Percentiles rank a stretch among this genome's conserved stretches.
These are phyloP conservation scores for Cyprinodon variegatus DNA, from an alignment of 2,113 vertebrate species.

Conservation along the genomic window DNA sequence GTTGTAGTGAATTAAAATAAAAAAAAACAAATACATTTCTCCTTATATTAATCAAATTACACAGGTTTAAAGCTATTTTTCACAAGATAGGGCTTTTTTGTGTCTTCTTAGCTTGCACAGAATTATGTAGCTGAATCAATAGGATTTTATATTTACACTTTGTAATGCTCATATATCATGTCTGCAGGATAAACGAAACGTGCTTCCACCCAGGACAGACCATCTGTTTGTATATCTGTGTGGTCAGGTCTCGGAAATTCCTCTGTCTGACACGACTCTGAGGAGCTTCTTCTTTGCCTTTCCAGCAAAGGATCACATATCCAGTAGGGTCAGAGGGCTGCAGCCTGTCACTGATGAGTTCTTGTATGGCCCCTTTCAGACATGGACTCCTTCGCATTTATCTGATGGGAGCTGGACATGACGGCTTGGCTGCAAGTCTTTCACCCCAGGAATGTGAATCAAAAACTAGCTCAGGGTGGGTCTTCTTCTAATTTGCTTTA, in stretches of 20 bases:
- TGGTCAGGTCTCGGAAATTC: conserved; percentile 25
- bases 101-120: not conserved
- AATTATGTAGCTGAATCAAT: not conserved
- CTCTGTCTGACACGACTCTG: conserved; percentile 16
- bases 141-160: not conserved
- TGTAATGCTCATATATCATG: not conserved
- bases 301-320: conserved; percentile 27
- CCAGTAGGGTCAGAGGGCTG: conserved; percentile 42
- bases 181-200: conserved; percentile 6
- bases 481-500: conserved; percentile 4
- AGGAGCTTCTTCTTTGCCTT: not conserved
- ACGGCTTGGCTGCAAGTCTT: conserved; percentile 3
- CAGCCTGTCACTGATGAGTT: conserved; percentile 16
- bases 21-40: not conserved
- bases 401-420: conserved; percentile 14
- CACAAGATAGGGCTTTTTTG: too few relatives aligned
- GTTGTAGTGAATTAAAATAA: too few relatives aligned
- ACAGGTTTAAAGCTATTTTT: not conserved
- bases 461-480: not conserved
- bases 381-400: conserved; percentile 9
- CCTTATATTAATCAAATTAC: not conserved
- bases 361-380: conserved; percentile 17
- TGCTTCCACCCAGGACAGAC: not conserved
- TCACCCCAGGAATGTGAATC: conserved; percentile 29
- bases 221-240: conserved; percentile 47